phyloP scores from a whole-genome alignment of 2,888 invertebrate species.

The Rhagonycha fulva region DNA sequence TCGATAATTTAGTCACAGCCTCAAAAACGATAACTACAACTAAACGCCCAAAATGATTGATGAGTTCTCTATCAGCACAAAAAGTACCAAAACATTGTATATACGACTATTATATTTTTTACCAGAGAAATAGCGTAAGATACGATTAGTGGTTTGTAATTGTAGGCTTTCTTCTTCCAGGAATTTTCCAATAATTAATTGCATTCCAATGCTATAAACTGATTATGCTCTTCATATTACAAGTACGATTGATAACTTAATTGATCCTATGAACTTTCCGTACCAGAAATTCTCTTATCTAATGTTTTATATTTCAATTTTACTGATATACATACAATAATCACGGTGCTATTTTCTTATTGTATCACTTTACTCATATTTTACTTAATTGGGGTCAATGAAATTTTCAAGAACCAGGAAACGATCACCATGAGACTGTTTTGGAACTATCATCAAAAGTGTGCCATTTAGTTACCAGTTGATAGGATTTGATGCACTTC shows the following conservation, averaged over 20 bases:
- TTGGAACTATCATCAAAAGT: no score
- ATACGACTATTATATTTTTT: neutral
- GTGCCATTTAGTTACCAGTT: no score
- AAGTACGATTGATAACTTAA: neutral
- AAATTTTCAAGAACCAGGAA: neutral
- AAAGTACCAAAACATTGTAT: neutral
- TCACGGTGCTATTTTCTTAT: neutral
- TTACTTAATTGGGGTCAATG: neutral
- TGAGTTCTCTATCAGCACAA: neutral
- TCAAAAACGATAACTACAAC: neutral
- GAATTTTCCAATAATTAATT: neutral
- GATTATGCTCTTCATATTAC: neutral
- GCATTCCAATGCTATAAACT: neutral
- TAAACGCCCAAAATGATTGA: neutral
- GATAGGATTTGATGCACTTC: no score
- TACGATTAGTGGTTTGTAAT: neutral
- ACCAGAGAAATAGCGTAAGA: neutral
- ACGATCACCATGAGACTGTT: neutral
- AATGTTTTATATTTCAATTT: neutral
- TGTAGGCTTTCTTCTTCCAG: neutral
- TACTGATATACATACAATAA: neutral
- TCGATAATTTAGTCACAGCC: neutral
- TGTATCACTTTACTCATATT: neutral
- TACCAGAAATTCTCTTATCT: neutral
- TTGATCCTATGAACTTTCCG: neutral